These are phyloP conservation scores for Porites australiensis DNA, from an alignment of 64 coral and sea anemone genomes.

Conservation along the genomic window DNA sequence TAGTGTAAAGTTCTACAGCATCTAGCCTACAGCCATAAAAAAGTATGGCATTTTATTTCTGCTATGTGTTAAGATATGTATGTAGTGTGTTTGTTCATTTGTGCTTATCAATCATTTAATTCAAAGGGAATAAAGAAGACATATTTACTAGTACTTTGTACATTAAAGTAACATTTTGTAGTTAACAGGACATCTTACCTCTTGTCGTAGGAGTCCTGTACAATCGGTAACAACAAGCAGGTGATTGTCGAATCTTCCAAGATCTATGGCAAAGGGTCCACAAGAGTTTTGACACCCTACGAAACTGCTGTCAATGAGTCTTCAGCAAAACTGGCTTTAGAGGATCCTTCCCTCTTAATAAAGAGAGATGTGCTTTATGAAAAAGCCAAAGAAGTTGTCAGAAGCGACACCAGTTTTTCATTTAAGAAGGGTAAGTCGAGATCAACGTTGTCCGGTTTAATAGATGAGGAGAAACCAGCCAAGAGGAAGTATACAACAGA, in stretches of 20 bases:
- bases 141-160: not conserved
- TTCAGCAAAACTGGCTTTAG: constrained; percentile 23
- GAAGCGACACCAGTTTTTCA: not conserved
- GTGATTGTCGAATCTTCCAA: not conserved
- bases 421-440: constrained; percentile 40
- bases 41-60: not conserved
- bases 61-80: not conserved
- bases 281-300: constrained; percentile 28
- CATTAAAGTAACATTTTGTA: not conserved
- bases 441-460: constrained; percentile 1
- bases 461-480: not conserved
- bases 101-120: not conserved
- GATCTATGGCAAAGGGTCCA: constrained; percentile 18
- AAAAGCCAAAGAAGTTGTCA: constrained; percentile 36
- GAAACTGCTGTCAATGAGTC: constrained; percentile 23
- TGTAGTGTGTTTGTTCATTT: not conserved
- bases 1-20: not conserved
- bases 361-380: constrained; percentile 33
- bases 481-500: constrained; percentile 30
- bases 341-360: constrained; percentile 7
- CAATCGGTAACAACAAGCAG: not conserved
- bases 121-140: not conserved
- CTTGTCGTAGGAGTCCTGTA: not conserved
- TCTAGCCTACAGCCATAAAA: not conserved
- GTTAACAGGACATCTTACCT: not conserved